Base-by-base conservation (phyloP, 2,113 vertebrate species). In the Serinus canaria region DNA sequence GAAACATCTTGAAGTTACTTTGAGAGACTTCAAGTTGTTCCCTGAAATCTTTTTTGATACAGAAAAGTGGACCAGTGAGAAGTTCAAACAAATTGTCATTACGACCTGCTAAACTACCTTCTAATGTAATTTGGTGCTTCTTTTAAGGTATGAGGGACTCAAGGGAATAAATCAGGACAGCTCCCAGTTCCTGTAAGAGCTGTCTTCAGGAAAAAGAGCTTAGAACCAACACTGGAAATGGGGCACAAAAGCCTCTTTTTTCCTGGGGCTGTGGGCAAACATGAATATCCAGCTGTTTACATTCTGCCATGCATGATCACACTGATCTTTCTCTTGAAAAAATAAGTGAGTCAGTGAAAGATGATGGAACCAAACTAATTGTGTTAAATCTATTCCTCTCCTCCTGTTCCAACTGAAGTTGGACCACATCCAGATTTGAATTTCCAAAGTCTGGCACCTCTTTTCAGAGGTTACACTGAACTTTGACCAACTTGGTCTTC, bases 391-490 rank as follows among this genome's bases (percentile, higher is more conserved):
- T 25, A 2, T 72, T 77, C 52, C 39, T 90, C n/a, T 70, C 62
- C 81, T 95, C 35, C 39, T 52, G 17, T 72, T 86, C 59, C 56
- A 95, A 33, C 79, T 81, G 85, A 95, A 77, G 80, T 5, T 95
- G 88, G 76, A 78, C 67, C 2, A 1, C 1, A 1, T 89, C 72
- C 92, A 95, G 72, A 46, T 90, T 43, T 83, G 52, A 86, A 68
- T 79, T 93, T 90, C 76, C 88, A 75, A 83, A 88, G 72, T 89
- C 37, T 41, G 82, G 64, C 83, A 89, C 30, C 41, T 67, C 82
- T 92, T 94, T 89, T 80, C 63, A 60, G 60, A 95, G 41, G 68
- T 89, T 90, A 60, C 56, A 52, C 53, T 83, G 83, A 87, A 86
- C 85, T 96, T 77, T 64, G 56, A 62, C 49, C 80, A 89, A 49